Conservation (phyloP, 2,888 invertebrate species). For the Cryptophagus acutangulus region DNA sequence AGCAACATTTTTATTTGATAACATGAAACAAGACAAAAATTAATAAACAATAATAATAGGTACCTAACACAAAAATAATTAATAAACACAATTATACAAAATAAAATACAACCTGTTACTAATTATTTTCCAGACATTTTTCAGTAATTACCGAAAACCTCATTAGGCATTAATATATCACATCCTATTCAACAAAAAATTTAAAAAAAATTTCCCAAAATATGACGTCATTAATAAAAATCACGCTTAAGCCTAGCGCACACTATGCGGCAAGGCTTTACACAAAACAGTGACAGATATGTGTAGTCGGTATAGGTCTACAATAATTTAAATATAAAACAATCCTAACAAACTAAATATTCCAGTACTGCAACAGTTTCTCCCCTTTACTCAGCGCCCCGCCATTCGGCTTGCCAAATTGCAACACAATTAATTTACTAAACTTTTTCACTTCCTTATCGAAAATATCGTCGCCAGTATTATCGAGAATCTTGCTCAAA, state of each 20-base stretch:
- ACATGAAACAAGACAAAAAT: conserved; percentile 1
- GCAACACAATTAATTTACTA: conserved; percentile 68
- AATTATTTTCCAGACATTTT: conserved; percentile 12
- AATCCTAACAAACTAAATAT: conserved; percentile 36
- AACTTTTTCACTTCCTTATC: conserved; percentile 72
- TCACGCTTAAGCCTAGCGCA: conserved; percentile 2
- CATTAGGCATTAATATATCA: conserved; percentile 19
- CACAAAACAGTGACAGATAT: too few relatives aligned
- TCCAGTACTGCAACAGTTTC: conserved; percentile 65
- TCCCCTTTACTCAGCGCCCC: conserved; percentile 57
- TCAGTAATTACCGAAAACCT: too few relatives aligned
- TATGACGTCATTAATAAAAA: too few relatives aligned
- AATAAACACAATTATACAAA: conserved; percentile 17
- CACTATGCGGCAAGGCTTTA: not conserved
- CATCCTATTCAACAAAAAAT: conserved; percentile 10
- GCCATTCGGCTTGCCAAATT: conserved; percentile 67
- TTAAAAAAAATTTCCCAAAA: not conserved
- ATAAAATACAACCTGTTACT: conserved; percentile 18
- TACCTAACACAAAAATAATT: too few relatives aligned
- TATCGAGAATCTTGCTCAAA: conserved; percentile 61
- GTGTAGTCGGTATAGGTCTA: conserved; percentile 13
- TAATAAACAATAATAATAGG: too few relatives aligned
- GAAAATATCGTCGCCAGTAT: conserved; percentile 64
- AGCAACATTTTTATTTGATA: conserved; percentile 4
- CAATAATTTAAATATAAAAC: conserved; percentile 13